Conservation (phyloP, 2,888 invertebrate genomes). For the Ochropleura leucogaster region DNA sequence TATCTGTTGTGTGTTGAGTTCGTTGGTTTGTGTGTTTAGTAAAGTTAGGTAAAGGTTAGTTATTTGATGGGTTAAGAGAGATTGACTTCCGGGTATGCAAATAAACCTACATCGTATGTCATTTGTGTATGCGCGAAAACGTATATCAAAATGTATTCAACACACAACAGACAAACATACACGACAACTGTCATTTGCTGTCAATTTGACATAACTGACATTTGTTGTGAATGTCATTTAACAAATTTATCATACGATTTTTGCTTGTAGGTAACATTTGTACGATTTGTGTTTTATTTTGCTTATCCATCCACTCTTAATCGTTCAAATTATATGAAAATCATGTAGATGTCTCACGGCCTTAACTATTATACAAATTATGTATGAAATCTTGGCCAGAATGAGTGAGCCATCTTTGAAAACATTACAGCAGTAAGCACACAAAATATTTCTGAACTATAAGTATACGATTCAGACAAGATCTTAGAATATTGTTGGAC, state of each 20-base stretch:
- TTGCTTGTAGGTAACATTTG: slow-evolving; percentile 74
- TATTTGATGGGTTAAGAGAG: slow-evolving; percentile 22
- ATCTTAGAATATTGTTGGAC: background rate
- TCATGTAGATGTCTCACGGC: slow-evolving; percentile 75
- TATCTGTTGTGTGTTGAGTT: slow-evolving; percentile 59
- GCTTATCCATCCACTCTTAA: slow-evolving; percentile 75
- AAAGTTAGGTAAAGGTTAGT: slow-evolving; percentile 32
- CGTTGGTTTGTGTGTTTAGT: slow-evolving; percentile 46
- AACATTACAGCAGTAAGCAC: background rate
- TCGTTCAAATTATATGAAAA: slow-evolving; percentile 69
- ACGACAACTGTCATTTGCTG: slow-evolving; percentile 39
- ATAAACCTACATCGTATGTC: background rate
- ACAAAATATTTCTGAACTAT: background rate
- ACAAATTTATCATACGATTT: slow-evolving; percentile 68
- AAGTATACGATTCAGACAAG: background rate
- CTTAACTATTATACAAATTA: slow-evolving; percentile 65
- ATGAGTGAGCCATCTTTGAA: slow-evolving; percentile 18
- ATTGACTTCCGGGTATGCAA: slow-evolving; percentile 16
- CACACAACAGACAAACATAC: slow-evolving; percentile 52
- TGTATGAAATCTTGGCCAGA: slow-evolving; percentile 40
- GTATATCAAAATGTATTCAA: slow-evolving; percentile 54
- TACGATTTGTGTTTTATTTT: slow-evolving; percentile 73
- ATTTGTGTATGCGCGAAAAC: slow-evolving; percentile 15
- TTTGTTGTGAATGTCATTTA: slow-evolving; percentile 57
- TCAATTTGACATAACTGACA: slow-evolving; percentile 45